A percentile compares a stretch with the other conserved stretches of the same genome.
phyloP scores from a whole-genome alignment of 2,113 vertebrate genomes.

The Austrofundulus limnaeus region DNA sequence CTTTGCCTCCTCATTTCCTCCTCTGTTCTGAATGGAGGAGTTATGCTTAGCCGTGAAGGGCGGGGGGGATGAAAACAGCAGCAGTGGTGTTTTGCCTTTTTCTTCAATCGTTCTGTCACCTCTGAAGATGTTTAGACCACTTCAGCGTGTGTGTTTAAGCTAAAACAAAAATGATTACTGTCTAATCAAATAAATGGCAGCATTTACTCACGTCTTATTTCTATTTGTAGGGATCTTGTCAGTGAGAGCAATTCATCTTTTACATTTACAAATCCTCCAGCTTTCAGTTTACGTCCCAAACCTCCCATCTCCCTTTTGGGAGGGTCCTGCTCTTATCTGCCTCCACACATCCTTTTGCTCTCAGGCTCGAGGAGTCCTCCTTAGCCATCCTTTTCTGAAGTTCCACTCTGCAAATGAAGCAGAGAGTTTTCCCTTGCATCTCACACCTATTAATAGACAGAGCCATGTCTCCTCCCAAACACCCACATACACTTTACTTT shows the following conservation, averaged over 20 bases:
- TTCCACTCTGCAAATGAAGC: constrained; percentile 1
- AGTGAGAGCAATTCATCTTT: constrained; percentile 10
- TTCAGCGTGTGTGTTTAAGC: neutral
- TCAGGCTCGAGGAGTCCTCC: constrained; percentile 7
- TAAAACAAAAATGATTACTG: neutral
- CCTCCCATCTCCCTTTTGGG: constrained; percentile 1
- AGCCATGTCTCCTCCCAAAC: neutral
- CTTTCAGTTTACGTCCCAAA: constrained; percentile 11
- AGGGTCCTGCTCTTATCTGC: constrained; percentile 2
- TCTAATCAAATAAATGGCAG: neutral
- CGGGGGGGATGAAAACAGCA: constrained; percentile 43
- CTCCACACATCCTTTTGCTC: constrained; percentile 13
- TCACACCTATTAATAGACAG: constrained; percentile 8
- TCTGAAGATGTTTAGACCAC: constrained; percentile 37
- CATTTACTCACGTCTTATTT: neutral
- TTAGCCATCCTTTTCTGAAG: constrained; percentile 5
- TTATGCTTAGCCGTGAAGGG: constrained; percentile 56
- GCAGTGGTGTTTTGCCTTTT: constrained; percentile 20
- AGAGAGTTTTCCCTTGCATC: constrained; percentile 14
- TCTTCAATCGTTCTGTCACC: constrained; percentile 22
- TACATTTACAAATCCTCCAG: neutral
- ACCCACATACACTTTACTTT: constrained; percentile 2
- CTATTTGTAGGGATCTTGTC: constrained; percentile 1
- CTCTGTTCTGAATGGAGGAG: constrained; percentile 57
- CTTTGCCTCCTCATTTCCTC: constrained; percentile 48